Evolutionary conservation across 2,113 vertebrate species (phyloP).

Genomic region (Philantomba maxwellii): DNA sequence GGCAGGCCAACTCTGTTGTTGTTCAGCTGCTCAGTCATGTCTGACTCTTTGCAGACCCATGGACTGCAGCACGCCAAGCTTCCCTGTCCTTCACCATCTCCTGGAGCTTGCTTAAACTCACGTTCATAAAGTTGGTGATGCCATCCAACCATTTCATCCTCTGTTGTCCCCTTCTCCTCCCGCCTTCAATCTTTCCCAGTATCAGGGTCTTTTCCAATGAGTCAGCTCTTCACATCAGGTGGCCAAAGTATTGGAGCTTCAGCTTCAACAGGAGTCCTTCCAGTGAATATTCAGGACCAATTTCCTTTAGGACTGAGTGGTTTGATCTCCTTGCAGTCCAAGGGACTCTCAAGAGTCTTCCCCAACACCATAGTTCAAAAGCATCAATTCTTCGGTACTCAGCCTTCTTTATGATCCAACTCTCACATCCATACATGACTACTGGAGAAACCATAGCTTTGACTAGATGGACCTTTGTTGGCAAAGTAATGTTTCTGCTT

Average conservation of each 20-base stretch:
- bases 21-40: not conserved
- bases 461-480: not conserved
- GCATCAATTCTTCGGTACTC: not conserved
- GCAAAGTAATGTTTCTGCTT: not conserved
- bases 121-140: not conserved
- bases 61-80: not conserved
- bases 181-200: not conserved
- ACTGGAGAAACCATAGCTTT: not conserved
- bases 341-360: not conserved
- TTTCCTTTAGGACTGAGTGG: not conserved
- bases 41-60: not conserved
- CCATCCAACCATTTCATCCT: not conserved
- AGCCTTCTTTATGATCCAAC: not conserved
- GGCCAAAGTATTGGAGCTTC: not conserved
- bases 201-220: not conserved
- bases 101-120: not conserved
- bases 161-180: not conserved
- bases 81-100: not conserved
- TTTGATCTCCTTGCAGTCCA: not conserved
- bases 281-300: not conserved
- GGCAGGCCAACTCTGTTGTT: not conserved
- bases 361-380: not conserved
- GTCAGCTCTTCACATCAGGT: not conserved
- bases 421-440: not conserved
- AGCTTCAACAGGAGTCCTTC: not conserved